Evolutionary conservation across 2,888 invertebrate species (phyloP).

Genomic region (Andrena camellia): DNA sequence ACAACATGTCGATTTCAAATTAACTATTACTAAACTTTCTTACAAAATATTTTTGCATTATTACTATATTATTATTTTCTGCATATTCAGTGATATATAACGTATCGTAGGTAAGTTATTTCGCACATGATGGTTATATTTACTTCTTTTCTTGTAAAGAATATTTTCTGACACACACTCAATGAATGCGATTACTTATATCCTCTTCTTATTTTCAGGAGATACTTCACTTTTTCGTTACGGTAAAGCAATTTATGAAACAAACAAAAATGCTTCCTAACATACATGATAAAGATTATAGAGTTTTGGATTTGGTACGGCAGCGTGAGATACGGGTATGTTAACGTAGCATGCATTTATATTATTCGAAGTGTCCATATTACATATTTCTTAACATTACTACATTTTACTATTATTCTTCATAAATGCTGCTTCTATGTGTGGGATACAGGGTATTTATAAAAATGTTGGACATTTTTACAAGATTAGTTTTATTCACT

Average conservation of each 20-base stretch:
- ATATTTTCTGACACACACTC: neutral
- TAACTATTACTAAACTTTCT: constrained; percentile 2
- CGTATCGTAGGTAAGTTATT: constrained; percentile 5
- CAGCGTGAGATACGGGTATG: constrained; percentile 78
- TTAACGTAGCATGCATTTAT: constrained; percentile 11
- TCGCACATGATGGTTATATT: constrained; percentile 10
- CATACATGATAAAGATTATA: constrained; percentile 69
- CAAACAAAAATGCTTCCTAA: constrained; percentile 74
- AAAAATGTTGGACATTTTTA: no score
- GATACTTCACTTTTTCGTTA: constrained; percentile 35
- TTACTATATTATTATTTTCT: neutral
- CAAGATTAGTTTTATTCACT: no score
- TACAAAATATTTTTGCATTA: constrained; percentile 15
- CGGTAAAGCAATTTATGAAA: constrained; percentile 41
- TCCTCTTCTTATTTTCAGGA: constrained; percentile 45
- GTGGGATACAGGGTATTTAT: no score
- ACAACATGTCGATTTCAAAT: neutral
- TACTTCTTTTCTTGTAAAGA: neutral
- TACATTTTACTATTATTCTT: no score
- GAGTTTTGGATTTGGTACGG: constrained; percentile 74
- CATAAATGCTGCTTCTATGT: no score
- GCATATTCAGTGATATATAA: neutral
- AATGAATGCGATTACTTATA: constrained; percentile 1
- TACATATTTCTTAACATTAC: no score
- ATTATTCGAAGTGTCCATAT: neutral